Evolutionary conservation across 1,140 invertebrate species (phyloP), one percentile per base, ranked within the genome.

Genomic region (Pseudomyrmex sp.): DNA sequence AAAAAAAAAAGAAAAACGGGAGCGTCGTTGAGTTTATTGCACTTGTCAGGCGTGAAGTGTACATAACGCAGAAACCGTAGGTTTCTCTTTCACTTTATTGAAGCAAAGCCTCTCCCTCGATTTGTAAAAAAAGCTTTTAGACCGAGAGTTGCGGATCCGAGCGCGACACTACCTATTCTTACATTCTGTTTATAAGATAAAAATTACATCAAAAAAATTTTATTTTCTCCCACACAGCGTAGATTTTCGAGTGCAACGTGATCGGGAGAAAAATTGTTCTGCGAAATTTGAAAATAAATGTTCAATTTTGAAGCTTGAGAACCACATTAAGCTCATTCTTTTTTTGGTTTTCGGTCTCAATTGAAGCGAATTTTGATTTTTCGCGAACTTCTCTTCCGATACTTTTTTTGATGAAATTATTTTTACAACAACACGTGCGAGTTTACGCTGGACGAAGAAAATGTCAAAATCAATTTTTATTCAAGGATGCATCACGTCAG

Each of bases 21-120:
- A 15, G 69, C 26, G 26, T 23, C 10, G 18, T 70, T 26, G 35
- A 54, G 66, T 80, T 70, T 80, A 20, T 59, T 62, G 62, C 18
- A 69, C 75, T 58, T 61, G 10, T 69, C 35, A 44, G 2, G 9
- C 13, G n/a, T 10, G 15, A 58, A 44, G 50, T 48, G n/a, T 13
- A 69, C 44, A 48, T 15, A 56, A 69, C 20, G 15, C 13, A 4
- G 13, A 7, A 18, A 56, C 1, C 18, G 13, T 50, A 69, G 13
- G 65, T 2, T 35, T 35, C 7, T 35, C 13, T 23, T 20, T 77
- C 58, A 69, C 52, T 68, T 77, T 54, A 68, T 68, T 54, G 35
- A 74, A 23, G 69, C 7, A 2, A 63, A 26, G 58, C 9, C 15
- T 63, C 72, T 26, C 35, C 8, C 52, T 50, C 1, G 12, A 13